These are phyloP conservation scores for Chamaedrilus cognettii DNA, from an alignment of 2,888 invertebrate genomes.

Conservation along the genomic window DNA sequence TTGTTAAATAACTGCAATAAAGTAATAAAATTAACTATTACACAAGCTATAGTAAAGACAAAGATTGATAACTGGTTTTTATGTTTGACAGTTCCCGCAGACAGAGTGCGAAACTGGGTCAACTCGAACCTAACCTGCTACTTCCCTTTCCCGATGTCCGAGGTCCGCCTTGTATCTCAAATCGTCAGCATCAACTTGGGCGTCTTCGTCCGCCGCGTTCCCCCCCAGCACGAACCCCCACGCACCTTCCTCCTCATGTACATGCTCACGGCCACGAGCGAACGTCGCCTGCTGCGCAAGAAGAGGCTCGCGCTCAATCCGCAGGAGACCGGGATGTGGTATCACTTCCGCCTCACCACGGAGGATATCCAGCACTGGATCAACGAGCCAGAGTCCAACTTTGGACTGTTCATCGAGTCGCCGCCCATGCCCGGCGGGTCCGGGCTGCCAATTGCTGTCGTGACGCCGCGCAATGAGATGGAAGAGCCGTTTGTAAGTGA, in stretches of 20 bases:
- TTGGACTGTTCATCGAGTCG: constrained; percentile 10
- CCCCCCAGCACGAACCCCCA: background rate
- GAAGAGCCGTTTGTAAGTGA: constrained; percentile 19
- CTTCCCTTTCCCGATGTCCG: constrained; percentile 6
- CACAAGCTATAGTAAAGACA: too few species aligned
- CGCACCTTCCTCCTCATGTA: background rate
- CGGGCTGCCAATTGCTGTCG: constrained; percentile 10
- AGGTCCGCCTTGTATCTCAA: constrained; percentile 10
- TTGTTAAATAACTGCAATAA: too few species aligned
- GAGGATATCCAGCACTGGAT: constrained; percentile 12
- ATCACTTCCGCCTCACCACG: constrained; percentile 10
- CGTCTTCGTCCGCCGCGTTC: constrained; percentile 16
- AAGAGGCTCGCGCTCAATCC: constrained; percentile 7
- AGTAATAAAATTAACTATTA: too few species aligned
- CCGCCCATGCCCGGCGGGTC: constrained; percentile 7
- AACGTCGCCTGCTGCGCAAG: background rate
- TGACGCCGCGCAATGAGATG: background rate
- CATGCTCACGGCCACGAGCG: background rate
- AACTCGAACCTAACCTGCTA: background rate
- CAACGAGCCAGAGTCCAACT: background rate
- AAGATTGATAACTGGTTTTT: too few species aligned
- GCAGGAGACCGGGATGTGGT: constrained; percentile 14
- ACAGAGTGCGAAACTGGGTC: background rate
- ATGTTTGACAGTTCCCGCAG: background rate
- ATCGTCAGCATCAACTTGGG: constrained; percentile 14